Evolutionary conservation across 2,113 vertebrate genomes (phyloP).

Genomic region (Malurus elegans): DNA sequence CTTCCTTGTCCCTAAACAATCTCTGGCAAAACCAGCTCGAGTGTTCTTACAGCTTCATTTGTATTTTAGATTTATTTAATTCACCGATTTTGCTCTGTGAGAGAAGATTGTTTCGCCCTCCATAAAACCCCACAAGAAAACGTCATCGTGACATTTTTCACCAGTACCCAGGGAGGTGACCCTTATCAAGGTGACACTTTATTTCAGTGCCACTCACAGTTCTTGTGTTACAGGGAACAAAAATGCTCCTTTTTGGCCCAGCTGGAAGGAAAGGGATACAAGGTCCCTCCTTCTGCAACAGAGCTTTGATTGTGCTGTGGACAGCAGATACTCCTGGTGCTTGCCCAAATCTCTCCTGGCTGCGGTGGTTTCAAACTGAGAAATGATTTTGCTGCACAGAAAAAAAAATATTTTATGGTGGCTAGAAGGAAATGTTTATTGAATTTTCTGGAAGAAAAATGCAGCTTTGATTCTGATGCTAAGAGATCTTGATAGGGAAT

Average conservation of each 20-base stretch:
- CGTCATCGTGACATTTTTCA: neutral
- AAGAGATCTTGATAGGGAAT: neutral
- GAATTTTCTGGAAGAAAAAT: neutral
- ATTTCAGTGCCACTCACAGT: neutral
- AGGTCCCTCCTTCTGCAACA: neutral
- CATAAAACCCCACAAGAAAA: neutral
- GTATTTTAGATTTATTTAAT: neutral
- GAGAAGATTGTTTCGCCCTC: neutral
- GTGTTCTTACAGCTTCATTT: neutral
- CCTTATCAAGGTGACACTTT: neutral
- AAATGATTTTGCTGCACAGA: neutral
- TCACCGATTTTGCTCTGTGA: neutral
- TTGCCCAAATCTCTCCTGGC: neutral
- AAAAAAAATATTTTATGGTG: neutral
- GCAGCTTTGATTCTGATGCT: neutral
- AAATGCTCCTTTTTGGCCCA: neutral
- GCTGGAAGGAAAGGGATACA: conserved; percentile 4
- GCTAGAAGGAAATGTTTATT: neutral
- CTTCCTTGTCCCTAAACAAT: neutral
- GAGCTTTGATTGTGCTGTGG: conserved; percentile 18
- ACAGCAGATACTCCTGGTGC: conserved; percentile 2
- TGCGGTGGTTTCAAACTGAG: neutral
- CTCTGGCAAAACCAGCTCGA: neutral
- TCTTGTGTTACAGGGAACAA: conserved; percentile 10
- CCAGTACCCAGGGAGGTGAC: neutral